Evolutionary conservation across 2,888 invertebrate species (phyloP), one percentile per base, ranked within the genome.

Genomic region (Autographa gamma): DNA sequence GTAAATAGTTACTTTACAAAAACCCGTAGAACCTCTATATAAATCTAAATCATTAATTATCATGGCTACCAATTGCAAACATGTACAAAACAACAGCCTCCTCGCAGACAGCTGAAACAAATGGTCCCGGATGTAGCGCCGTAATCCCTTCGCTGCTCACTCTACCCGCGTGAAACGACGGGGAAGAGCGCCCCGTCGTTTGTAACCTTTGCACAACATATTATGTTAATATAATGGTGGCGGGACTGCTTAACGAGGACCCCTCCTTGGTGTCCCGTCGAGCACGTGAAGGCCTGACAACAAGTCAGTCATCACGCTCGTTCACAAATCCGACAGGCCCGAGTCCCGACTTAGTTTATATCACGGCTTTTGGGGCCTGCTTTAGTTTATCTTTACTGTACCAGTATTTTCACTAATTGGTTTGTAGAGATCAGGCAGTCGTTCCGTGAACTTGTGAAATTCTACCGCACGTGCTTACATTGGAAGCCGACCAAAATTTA

Each of bases 141-240:
- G 65, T 77, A 66, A 80, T 76, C 80, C 72, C 56, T 80, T 80
- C 76, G 66, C 63, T 72, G 66, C 66, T 71, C 63, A 72, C 54
- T 54, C 54, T 48, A 59, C 66, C 68, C 77, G 61, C 25, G 48
- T 19, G 59, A 64, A 80, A 63, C 63, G 66, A 66, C 66, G 59
- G 65, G 56, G 48, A 16, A 16, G 32, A 16, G 59, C 31, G 25
- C 31, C 31, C 31, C 58, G 68, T 59, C 72, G 76, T 80, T 71
- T 75, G 65, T 72, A 63, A 66, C 63, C 73, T 68, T 72, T 66
- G 76, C 64, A 76, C 59, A 75, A 69, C 73, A 80, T 72, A 76
- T 80, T 77, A 77, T 80, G 73, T 66, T 76, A 80, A 80, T 77
- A 66, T 77, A 66, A 80, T 80, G 77, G 72, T 34, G 41, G 64